Evolutionary conservation across 2,888 invertebrate species (phyloP).

Genomic region (Cyaniris semiargus): DNA sequence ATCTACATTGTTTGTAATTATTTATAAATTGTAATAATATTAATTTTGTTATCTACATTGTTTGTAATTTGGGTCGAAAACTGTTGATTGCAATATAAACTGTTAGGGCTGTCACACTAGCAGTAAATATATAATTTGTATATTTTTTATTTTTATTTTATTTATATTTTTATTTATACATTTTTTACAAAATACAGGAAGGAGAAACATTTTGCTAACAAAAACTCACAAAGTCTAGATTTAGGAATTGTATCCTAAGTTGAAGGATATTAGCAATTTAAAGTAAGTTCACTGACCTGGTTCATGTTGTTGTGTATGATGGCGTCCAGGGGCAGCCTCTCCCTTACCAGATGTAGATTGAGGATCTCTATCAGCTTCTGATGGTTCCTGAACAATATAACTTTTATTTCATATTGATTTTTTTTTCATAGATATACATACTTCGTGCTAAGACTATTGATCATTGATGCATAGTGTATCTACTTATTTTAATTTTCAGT

Average conservation of each 20-base stretch:
- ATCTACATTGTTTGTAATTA: not conserved
- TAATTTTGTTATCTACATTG: not conserved
- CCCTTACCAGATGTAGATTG: constrained; percentile 89
- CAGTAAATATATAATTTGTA: not conserved
- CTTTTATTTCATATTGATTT: not conserved
- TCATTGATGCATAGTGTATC: too few species aligned
- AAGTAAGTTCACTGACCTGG: constrained; percentile 74
- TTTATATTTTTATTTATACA: too few species aligned
- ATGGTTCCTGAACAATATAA: constrained; percentile 76
- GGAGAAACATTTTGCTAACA: not conserved
- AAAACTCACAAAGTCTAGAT: too few species aligned
- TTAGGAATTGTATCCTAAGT: too few species aligned
- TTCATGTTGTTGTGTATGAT: constrained; percentile 86
- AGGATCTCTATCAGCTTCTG: constrained; percentile 88
- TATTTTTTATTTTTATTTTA: not conserved
- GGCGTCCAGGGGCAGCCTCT: constrained; percentile 86
- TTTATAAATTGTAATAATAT: not conserved
- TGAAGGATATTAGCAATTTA: too few species aligned
- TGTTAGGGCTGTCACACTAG: not conserved
- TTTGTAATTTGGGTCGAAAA: not conserved
- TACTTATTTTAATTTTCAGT: too few species aligned
- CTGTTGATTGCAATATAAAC: not conserved
- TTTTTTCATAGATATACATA: not conserved
- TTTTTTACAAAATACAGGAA: too few species aligned
- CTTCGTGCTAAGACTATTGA: too few species aligned